Base-by-base conservation (phyloP, 2,888 invertebrate species). In the Lithophane leautieri region DNA sequence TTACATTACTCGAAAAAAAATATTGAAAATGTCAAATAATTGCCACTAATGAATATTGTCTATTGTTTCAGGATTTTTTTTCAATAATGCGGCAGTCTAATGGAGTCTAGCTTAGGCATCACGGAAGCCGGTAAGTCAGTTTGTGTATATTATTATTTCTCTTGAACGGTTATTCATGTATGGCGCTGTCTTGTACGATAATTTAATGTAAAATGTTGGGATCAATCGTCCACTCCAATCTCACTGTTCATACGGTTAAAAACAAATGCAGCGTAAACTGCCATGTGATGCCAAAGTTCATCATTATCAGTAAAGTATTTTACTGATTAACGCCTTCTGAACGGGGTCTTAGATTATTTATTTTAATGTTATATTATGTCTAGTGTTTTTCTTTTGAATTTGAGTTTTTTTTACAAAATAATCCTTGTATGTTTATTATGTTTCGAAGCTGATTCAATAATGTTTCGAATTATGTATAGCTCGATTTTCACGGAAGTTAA, bases 81-180 rank as follows among this genome's bases (percentile, higher is more conserved):
- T 92, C 94, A 94, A 96, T 94, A 94, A 96, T 96, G 96, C 95
- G 93, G 94, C 93, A 90, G 91, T 93, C 93, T 92, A 89, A 94
- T 94, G 95, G 93, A 93, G 92, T 92, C 93, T 95, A 95, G 94
- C 93, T 95, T 93, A 91, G 93, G 92, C 92, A 92, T 90, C 88
- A 90, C 91, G 91, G 92, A 93, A 94, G 92, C 95, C 93, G 94
- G 96, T 96, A 78, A 95, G 96, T 94, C 62, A 68, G 4, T 70
- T 67, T 76, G 67, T 63, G 4, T 47, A 40, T 71, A 12, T 34
- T 34, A 34, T 34, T 69, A 65, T 66, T 70, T 72, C 22, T 62
- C 44, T 8, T 69, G 47, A 54, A 60, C 16, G 1, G 12, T 65
- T 8, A 16, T 2, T 16, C 25, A 28, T 14, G 4, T 34, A 34